Base-by-base conservation (phyloP, 1,140 invertebrate genomes). In the Drosophila teissieri region DNA sequence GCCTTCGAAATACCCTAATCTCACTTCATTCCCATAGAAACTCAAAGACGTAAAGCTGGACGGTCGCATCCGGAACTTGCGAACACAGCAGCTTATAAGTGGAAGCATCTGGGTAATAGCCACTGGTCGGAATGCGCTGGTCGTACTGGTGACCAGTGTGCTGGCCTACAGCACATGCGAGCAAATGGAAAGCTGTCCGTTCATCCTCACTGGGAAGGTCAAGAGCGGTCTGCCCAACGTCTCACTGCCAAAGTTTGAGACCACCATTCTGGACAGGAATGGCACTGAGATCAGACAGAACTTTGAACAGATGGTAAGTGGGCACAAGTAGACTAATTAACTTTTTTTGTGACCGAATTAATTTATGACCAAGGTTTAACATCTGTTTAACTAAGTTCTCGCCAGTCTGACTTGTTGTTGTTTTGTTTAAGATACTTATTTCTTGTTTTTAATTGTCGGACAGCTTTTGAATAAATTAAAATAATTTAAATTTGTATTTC, bases 121-220 rank as follows among this genome's bases (percentile, higher is more conserved):
- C 0, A 96, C 96, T 19, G 94, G 95, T 2, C 93, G 96, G 45
- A 98, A 98, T 91, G 96, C 96, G 3, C 88, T 97, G 2, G 93
- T 96, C 6, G 96, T 98, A 3, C 89, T 96, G 8, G 92, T 94
- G 0, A 93, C 95, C 57, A 93, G 94, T 1, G 67, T 94, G 0
- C 93, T 96, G 42, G 94, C 95, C 0, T 95, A 92, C 56, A 93
- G 92, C 69, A 78, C 90, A 4, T 93, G 92, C 69, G 92, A 93
- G 36, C 83, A 92, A 24, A 79, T 89, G 65, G 70, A 93, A 60
- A 19, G 48, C 17, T 93, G 94, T 22, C 94, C 94, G 0, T 95
- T 96, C 68, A 93, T 95, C n/a, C 93, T 96, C 14, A 95, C 95
- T 7, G 95, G 95, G 34, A 93, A 91, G n/a, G 94, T 95, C 0